Evolutionary conservation across 2,797 vertebrate species (phyloP), one percentile per base, ranked within the genome.

Genomic region (Myripristis murdjan): DNA sequence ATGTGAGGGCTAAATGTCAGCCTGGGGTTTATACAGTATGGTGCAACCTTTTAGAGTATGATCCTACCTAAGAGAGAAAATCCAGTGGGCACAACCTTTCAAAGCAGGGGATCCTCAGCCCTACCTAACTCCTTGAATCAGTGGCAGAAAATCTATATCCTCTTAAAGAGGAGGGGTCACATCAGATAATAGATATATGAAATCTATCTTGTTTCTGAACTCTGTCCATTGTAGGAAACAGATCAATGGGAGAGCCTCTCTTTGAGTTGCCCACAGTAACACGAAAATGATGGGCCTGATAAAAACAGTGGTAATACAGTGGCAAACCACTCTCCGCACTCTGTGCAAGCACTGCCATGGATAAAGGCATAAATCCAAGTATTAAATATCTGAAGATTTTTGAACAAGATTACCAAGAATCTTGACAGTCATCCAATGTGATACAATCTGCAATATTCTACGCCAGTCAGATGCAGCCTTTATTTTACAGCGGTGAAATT

Each of bases 91-190:
- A 73, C 84, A 86, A 84, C 82, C 88, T 81, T 89, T 82, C 54
- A 46, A 87, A 47, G 77, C 71, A 46, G 65, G 55, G 47, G 78
- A 84, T 86, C 64, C 52, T 79, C 65, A 55, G 78, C 26, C 60
- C 77, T 64, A 66, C 82, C 76, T 82, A 81, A 84, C 87, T 83
- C 81, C 74, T 83, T 28, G 55, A 84, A 82, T 86, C 90, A 87
- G 78, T 90, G 94, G 91, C 93, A 93, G 92, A 89, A 93, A 95
- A 95, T 94, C 94, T 76, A 94, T 95, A 93, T 72, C 78, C 86
- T 89, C 83, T 92, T 92, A 88, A 87, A 89, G 82, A 87, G 88
- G 81, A 91, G 86, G 88, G 90, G 91, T 92, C 87, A 88, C 88
- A 91, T 91, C 92, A 93, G 91, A 93, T 94, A 93, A 93, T 90